Base-by-base conservation (phyloP, 2,113 vertebrate genomes). In the Centrocercus urophasianus region DNA sequence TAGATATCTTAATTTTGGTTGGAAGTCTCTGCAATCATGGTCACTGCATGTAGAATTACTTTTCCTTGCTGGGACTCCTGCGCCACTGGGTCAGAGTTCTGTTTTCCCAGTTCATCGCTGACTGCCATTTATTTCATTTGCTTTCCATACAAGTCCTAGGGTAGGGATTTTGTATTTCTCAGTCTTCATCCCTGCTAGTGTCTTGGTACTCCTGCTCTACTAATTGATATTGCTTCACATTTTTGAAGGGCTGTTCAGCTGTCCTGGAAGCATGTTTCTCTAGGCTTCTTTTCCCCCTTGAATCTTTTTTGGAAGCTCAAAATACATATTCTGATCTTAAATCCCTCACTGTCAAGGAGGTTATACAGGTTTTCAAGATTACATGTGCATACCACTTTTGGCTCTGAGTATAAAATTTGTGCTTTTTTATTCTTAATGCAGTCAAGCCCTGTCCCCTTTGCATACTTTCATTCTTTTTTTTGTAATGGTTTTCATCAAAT, bases 391-490 rank as follows among this genome's bases (percentile, higher is more conserved):
- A 15, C 6, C 11, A 8, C 38, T 74, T 86, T 74, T 76, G 83
- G 47, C 32, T 78, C 28, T 12, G 12, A 27, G 30, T 60, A 34
- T 52, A 83, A 88, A 77, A 86, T 86, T 48, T 64, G 67, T 71
- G 25, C 12, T 74, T 11, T 38, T 21, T 54, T 54, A 8, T 52
- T 52, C 7, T 27, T 27, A 20, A 48, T 34, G 76, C 20, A 19
- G 42, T 38, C 80, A 67, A 90, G 9, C 34, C 56, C 32, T 34
- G 19, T 60, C 16, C 8, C 3, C 17, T 83, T 57, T 83, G 36
- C 61, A 86, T 48, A 86, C 32, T 67, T 50, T 74, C 11, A 24
- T 80, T 91, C 47, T 92, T 34, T 63, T 94, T 94, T 92, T 81
- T 52, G 61, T 88, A 83, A 57, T 64, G 45, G 6, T 71, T 94